Conservation (phyloP, 2,797 vertebrate species). For the Coendou prehensilis region DNA sequence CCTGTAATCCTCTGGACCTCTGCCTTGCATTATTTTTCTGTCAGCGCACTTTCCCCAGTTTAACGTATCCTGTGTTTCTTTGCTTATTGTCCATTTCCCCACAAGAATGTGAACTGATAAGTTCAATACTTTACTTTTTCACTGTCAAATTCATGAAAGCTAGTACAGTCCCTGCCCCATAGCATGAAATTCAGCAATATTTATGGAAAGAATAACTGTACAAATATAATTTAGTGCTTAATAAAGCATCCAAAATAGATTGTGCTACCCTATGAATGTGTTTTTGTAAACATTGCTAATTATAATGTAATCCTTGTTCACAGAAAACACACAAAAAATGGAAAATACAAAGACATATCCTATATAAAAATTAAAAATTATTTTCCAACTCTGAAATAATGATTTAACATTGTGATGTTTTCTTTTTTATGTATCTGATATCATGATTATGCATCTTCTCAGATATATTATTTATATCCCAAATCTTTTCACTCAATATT, state of each 20-base stretch:
- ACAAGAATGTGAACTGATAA: not conserved
- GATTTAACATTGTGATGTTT: slow-evolving; percentile 13
- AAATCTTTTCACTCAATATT: not conserved
- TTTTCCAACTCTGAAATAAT: not conserved
- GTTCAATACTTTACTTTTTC: not conserved
- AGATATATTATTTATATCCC: not conserved
- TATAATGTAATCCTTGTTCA: not conserved
- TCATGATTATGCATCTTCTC: not conserved
- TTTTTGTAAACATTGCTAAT: slow-evolving; percentile 32
- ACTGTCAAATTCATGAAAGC: not conserved
- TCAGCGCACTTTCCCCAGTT: not conserved
- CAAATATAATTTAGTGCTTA: not conserved
- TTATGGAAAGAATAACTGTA: not conserved
- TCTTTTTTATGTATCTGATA: not conserved
- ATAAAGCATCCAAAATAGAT: not conserved
- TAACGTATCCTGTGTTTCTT: not conserved
- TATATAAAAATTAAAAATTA: not conserved
- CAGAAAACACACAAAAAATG: not conserved
- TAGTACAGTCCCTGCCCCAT: not conserved
- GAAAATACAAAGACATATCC: not conserved
- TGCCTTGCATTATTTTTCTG: not conserved
- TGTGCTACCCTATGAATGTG: not conserved
- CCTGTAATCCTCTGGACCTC: not conserved
- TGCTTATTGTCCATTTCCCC: not conserved
- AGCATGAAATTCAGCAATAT: slow-evolving; percentile 12